Base-by-base conservation (phyloP, 1,140 invertebrate species). In the Eurosta solidaginis region DNA sequence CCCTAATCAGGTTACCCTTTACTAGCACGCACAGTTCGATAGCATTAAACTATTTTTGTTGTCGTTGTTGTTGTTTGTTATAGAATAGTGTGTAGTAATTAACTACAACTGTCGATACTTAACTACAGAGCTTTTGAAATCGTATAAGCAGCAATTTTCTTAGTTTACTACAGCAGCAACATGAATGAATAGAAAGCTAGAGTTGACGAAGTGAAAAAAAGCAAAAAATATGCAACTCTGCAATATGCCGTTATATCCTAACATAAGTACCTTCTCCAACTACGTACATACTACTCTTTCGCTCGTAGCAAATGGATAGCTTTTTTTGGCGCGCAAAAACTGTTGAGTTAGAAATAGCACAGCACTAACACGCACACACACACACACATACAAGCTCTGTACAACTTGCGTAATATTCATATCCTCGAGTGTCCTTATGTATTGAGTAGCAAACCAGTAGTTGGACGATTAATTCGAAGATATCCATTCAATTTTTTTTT, bases 381-480 rank as follows among this genome's bases (percentile, higher is more conserved):
- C n/a, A n/a, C n/a, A 0, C 27, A 17, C 5, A 36, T 17, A 22
- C 1, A 22, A 4, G 3, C 54, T 17, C 29, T 33, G 54, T 63
- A n/a, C n/a, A n/a, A n/a, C 27, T 63, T 63, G 10, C 54, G 29
- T 63, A 29, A 14, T 63, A 29, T 63, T 63, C n/a, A 33, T 40
- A 40, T 68, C 22, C n/a, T n/a, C 29, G 33, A 68, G 59, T 40
- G n/a, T 68, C 59, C 59, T 68, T 68, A 36, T 20, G 59, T 6
- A 33, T 40, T 5, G 33, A 68, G 59, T 52, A 25, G 29, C 33
- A 59, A n/a, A n/a, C n/a, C n/a, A n/a, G n/a, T n/a, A n/a, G 33
- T 68, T 42, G 59, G 33, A 68, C 36, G 59, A 68, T 68, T 68
- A 68, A 68, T 68, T 68, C 36, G 59, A n/a, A 42, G 59, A 68